phyloP scores from a whole-genome alignment of 2,797 vertebrate species.

The Anguilla marmorata region DNA sequence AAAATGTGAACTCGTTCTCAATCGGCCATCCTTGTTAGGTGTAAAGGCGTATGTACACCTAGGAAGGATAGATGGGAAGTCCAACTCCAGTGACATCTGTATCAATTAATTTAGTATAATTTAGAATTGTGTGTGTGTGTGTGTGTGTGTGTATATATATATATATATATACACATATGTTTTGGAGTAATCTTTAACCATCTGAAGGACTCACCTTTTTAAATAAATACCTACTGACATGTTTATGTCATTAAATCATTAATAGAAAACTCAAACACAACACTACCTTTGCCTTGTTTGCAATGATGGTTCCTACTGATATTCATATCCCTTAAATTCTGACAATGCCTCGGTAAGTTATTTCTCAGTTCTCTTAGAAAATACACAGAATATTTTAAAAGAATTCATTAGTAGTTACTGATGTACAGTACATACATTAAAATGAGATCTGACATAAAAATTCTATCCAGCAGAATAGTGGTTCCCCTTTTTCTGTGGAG shows the following conservation, averaged over 20 bases:
- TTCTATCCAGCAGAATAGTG: slow-evolving; percentile 58
- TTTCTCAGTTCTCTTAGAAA: slow-evolving; percentile 51
- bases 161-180: not conserved
- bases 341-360: slow-evolving; percentile 32
- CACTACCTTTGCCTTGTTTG: not conserved
- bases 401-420: slow-evolving; percentile 46
- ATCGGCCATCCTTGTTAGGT: too few species aligned
- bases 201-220: not conserved
- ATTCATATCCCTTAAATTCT: slow-evolving; percentile 27
- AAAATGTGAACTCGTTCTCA: too few species aligned
- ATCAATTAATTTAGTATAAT: not conserved
- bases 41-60: too few species aligned
- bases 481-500: slow-evolving; percentile 57
- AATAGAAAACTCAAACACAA: not conserved
- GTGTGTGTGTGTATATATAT: not conserved
- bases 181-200: not conserved
- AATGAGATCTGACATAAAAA: slow-evolving; percentile 69
- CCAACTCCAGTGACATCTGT: not conserved
- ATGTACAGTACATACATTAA: too few species aligned
- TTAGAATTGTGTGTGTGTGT: not conserved
- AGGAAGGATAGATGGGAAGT: not conserved
- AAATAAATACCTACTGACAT: not conserved
- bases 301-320: not conserved
- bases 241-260: slow-evolving; percentile 1
- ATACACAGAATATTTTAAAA: slow-evolving; percentile 63